Evolutionary conservation across 2,113 vertebrate species (phyloP).

Genomic region (Corydoras maculifer): DNA sequence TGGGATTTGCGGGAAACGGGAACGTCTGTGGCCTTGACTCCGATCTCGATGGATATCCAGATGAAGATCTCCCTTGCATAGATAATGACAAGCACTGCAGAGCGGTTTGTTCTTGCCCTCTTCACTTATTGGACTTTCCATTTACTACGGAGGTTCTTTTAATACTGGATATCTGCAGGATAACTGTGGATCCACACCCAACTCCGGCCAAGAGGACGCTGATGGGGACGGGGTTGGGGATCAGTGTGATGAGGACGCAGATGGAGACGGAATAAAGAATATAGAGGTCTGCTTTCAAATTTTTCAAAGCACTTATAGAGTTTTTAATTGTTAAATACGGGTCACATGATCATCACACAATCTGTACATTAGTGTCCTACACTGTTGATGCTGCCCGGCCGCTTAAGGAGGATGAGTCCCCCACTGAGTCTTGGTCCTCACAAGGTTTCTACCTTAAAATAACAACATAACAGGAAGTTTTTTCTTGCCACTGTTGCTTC

Average conservation of each 20-base stretch:
- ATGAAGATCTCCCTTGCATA: constrained; percentile 76
- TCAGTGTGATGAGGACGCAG: constrained; percentile 77
- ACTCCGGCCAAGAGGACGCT: constrained; percentile 80
- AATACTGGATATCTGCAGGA: constrained; percentile 53
- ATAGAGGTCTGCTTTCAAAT: constrained; percentile 62
- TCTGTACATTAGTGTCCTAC: too few species aligned
- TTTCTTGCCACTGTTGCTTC: too few species aligned
- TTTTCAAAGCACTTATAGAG: too few species aligned
- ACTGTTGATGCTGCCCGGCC: too few species aligned
- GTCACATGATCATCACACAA: too few species aligned
- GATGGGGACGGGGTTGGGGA: constrained; percentile 76
- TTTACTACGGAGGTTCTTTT: not conserved
- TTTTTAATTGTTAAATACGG: too few species aligned
- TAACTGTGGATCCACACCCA: constrained; percentile 77
- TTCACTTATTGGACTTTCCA: not conserved
- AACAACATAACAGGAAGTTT: too few species aligned
- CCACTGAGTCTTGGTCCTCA: too few species aligned
- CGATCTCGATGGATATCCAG: constrained; percentile 78
- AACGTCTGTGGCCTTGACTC: constrained; percentile 77
- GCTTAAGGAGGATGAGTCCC: too few species aligned
- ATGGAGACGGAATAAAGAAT: constrained; percentile 78
- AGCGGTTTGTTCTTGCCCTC: constrained; percentile 53
- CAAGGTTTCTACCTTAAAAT: too few species aligned
- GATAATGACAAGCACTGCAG: constrained; percentile 80
- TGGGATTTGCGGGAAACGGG: constrained; percentile 82